Evolutionary conservation across 30 jellyfish, hydroid and myxozoan genomes (phyloP).

Genomic region (Cassiopea xamachana): DNA sequence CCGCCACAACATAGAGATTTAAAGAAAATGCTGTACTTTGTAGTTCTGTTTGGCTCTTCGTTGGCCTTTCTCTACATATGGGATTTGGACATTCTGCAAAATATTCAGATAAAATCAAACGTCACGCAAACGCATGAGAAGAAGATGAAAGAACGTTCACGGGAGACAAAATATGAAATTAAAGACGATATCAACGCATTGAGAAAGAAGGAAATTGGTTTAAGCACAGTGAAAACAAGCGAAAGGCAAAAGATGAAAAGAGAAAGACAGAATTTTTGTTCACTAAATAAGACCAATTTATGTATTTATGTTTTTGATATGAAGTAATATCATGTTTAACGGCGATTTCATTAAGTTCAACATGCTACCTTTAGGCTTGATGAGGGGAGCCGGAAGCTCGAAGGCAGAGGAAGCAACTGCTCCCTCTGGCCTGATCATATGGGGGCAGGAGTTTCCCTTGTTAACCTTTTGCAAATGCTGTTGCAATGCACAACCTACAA

Average conservation of each 20-base stretch:
- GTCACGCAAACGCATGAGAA: neutral
- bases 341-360: neutral
- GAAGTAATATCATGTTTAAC: too few relatives aligned
- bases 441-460: too few relatives aligned
- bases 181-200: neutral
- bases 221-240: too few relatives aligned
- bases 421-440: too few relatives aligned
- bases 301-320: too few relatives aligned
- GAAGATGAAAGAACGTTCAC: neutral
- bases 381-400: too few relatives aligned
- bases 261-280: neutral
- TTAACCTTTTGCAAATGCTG: too few relatives aligned
- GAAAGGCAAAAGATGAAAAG: neutral
- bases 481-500: too few relatives aligned
- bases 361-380: neutral
- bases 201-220: neutral
- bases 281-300: too few relatives aligned
- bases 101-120: conserved; percentile 3
- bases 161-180: neutral
- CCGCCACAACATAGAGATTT: conserved; percentile 32
- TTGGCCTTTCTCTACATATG: conserved; percentile 36
- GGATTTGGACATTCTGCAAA: conserved; percentile 33
- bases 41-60: conserved; percentile 31
- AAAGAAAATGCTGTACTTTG: conserved; percentile 17
- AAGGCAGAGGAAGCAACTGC: too few relatives aligned